Conservation (phyloP, 2,797 vertebrate genomes). For the Odontamblyopus lacepedii region DNA sequence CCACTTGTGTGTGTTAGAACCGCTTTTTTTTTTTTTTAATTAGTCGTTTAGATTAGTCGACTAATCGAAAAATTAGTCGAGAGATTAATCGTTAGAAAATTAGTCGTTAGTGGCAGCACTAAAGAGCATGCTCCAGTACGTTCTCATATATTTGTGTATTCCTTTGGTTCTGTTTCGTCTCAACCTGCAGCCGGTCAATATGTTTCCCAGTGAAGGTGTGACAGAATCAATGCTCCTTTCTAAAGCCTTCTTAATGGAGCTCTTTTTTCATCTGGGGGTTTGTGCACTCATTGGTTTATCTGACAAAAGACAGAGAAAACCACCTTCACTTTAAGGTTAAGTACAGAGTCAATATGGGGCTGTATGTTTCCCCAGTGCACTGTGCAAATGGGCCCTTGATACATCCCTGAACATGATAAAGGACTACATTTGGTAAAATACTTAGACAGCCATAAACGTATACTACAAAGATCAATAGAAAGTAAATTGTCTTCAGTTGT, state of each 20-base stretch:
- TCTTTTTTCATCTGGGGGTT: constrained; percentile 27
- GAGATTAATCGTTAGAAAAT: no score
- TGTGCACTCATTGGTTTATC: constrained; percentile 15
- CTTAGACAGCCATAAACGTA: no score
- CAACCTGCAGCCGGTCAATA: constrained; percentile 39
- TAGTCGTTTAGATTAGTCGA: no score
- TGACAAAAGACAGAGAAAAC: constrained; percentile 20
- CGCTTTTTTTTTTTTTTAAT: no score
- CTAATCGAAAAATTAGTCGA: no score
- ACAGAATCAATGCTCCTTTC: constrained; percentile 23
- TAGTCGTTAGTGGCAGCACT: no score
- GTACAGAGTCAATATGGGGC: not conserved
- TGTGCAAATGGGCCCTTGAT: not conserved
- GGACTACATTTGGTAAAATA: no score
- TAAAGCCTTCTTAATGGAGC: constrained; percentile 50
- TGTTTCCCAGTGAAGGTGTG: constrained; percentile 14
- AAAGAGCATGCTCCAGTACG: not conserved
- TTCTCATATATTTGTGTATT: constrained; percentile 9
- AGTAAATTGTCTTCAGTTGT: no score
- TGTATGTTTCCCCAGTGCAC: not conserved
- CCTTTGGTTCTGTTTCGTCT: constrained; percentile 25
- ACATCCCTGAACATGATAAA: no score
- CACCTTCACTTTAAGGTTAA: constrained; percentile 4
- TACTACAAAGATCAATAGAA: no score
- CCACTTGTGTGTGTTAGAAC: no score